Conservation (phyloP, 2,888 invertebrate species). For the Zaprionus lineosus region DNA sequence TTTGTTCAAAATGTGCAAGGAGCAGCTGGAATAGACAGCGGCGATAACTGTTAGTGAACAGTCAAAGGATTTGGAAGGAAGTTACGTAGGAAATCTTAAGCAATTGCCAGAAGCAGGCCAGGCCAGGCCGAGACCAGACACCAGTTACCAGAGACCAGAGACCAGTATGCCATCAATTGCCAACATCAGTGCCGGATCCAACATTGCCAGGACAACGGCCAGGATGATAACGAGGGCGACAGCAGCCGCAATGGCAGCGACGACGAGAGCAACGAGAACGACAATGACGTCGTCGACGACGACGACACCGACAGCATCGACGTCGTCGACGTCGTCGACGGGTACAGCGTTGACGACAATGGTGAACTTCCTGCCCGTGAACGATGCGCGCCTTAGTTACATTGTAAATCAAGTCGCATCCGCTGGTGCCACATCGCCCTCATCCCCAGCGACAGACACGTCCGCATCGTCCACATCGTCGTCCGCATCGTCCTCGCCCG, state of each 20-base stretch:
- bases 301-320: neutral
- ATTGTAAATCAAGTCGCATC: conserved; percentile 72
- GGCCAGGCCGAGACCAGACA: neutral
- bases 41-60: conserved; percentile 39
- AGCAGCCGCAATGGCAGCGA: no score
- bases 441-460: conserved; percentile 14
- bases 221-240: no score
- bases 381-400: conserved; percentile 68
- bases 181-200: conserved; percentile 53
- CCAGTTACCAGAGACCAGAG: neutral
- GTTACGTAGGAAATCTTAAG: conserved; percentile 2
- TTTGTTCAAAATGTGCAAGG: conserved; percentile 38
- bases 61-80: conserved; percentile 48
- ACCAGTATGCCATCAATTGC: conserved; percentile 67
- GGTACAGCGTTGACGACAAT: conserved; percentile 41
- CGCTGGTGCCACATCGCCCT: conserved; percentile 25
- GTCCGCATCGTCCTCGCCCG: conserved; percentile 14
- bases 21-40: conserved; percentile 44
- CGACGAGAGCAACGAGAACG: conserved; percentile 8
- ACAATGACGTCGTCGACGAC: conserved; percentile 11
- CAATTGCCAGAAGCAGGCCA: conserved; percentile 1
- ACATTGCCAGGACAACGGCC: conserved; percentile 27
- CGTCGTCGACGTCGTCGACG: conserved; percentile 27
- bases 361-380: conserved; percentile 54
- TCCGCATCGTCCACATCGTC: conserved; percentile 15